Conservation (phyloP, 1,140 invertebrate species). For the Grapholita molesta region DNA sequence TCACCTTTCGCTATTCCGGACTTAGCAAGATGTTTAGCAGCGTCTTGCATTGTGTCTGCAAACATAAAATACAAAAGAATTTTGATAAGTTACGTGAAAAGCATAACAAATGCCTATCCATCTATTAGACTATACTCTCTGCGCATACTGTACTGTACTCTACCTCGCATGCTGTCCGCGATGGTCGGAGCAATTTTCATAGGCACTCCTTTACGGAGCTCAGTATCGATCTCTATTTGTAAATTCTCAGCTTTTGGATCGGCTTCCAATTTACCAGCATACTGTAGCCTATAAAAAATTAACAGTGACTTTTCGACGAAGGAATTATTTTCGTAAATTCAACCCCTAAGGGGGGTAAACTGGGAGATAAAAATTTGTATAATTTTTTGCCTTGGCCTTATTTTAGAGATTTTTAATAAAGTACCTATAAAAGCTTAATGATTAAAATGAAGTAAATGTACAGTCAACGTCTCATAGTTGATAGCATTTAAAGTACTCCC, state of each 20-base stretch:
- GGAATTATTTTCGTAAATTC: too few species aligned
- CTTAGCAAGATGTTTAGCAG: slow-evolving; percentile 53
- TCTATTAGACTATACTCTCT: background rate
- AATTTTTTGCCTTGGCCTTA: too few species aligned
- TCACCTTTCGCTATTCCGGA: slow-evolving; percentile 50
- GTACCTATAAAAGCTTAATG: too few species aligned
- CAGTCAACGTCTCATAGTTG: too few species aligned
- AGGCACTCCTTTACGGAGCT: slow-evolving; percentile 44
- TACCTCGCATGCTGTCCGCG: slow-evolving; percentile 33
- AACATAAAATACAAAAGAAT: slow-evolving; percentile 14
- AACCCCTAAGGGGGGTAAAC: too few species aligned
- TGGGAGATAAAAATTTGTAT: too few species aligned
- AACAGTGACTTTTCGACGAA: background rate
- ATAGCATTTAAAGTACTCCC: too few species aligned
- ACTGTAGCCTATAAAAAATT: slow-evolving; percentile 32
- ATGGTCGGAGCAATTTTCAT: slow-evolving; percentile 39
- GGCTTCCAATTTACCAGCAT: slow-evolving; percentile 36
- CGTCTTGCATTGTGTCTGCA: slow-evolving; percentile 50
- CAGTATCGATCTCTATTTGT: slow-evolving; percentile 37
- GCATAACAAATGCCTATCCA: too few species aligned
- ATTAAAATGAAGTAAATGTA: too few species aligned
- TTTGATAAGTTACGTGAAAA: background rate
- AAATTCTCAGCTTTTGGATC: slow-evolving; percentile 43
- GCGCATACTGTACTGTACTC: background rate
- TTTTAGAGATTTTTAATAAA: too few species aligned